These are phyloP conservation scores for Drosophila anomalata DNA, from an alignment of 2,888 invertebrate species.

Conservation along the genomic window DNA sequence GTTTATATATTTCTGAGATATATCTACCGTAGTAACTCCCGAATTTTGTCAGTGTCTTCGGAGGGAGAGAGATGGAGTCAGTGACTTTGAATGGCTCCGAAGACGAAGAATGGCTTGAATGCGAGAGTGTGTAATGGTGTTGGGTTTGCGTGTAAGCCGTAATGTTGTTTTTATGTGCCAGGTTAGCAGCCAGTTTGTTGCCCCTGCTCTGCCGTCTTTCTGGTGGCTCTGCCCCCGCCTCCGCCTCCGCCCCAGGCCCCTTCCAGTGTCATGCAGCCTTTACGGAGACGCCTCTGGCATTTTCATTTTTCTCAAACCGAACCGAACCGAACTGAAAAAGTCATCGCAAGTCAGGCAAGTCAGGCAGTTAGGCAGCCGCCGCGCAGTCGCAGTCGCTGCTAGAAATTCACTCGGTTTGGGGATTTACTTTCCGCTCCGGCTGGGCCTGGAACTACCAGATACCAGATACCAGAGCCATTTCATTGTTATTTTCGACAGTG, in stretches of 20 bases:
- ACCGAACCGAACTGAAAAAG: conserved; percentile 5
- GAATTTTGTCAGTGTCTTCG: neutral
- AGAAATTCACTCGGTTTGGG: conserved; percentile 14
- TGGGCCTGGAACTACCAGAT: neutral
- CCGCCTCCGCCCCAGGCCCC: neutral
- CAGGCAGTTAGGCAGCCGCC: conserved; percentile 10
- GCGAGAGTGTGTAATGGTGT: neutral
- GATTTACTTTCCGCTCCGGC: conserved; percentile 26
- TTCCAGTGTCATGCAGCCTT: neutral
- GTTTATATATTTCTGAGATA: too few species aligned
- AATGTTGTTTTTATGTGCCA: neutral
- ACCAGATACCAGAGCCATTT: neutral
- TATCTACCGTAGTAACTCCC: neutral
- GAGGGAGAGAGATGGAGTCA: neutral
- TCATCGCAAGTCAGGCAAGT: neutral
- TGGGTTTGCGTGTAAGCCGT: neutral
- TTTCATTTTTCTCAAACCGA: conserved; percentile 22
- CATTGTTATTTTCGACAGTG: neutral
- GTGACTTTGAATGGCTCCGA: neutral
- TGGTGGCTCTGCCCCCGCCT: neutral
- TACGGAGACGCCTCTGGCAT: conserved; percentile 13
- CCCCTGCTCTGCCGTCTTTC: conserved; percentile 19
- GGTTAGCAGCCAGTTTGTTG: conserved; percentile 19
- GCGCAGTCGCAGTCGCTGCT: conserved; percentile 61
- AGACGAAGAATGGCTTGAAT: conserved; percentile 3